A percentile compares a stretch with the other conserved stretches of the same genome.
Conservation (phyloP, 2,113 vertebrate genomes). For the Crypturellus undulatus region DNA sequence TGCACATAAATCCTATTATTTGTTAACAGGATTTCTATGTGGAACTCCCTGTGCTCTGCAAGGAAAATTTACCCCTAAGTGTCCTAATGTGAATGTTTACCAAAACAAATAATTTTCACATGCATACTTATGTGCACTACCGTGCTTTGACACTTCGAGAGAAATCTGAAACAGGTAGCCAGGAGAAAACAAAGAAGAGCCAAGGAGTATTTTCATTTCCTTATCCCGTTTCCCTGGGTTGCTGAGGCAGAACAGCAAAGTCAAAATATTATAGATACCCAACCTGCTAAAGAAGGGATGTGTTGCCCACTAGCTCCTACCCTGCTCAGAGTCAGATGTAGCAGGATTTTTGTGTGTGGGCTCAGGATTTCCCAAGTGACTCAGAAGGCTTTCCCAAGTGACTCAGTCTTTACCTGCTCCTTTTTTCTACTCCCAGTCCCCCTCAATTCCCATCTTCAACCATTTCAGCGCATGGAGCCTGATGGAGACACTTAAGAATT, state of each 20-base stretch:
- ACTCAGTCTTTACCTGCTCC: background rate
- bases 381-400: background rate
- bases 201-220: background rate
- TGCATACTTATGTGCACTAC: background rate
- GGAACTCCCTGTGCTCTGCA: background rate
- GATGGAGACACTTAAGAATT: background rate
- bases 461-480: background rate
- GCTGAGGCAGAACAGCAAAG: background rate
- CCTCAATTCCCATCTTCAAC: background rate
- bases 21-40: conserved; percentile 50
- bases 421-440: background rate
- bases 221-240: background rate
- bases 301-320: background rate
- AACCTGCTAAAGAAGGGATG: background rate
- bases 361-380: background rate
- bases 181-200: background rate
- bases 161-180: background rate
- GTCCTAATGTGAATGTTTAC: conserved; percentile 49
- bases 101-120: conserved; percentile 49
- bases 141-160: background rate
- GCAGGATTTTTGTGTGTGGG: background rate
- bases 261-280: background rate
- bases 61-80: conserved; percentile 30
- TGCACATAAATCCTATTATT: conserved; percentile 60
- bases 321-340: background rate